These are phyloP conservation scores for Amphipyra berbera DNA, from an alignment of 2,888 invertebrate genomes.

Conservation along the genomic window DNA sequence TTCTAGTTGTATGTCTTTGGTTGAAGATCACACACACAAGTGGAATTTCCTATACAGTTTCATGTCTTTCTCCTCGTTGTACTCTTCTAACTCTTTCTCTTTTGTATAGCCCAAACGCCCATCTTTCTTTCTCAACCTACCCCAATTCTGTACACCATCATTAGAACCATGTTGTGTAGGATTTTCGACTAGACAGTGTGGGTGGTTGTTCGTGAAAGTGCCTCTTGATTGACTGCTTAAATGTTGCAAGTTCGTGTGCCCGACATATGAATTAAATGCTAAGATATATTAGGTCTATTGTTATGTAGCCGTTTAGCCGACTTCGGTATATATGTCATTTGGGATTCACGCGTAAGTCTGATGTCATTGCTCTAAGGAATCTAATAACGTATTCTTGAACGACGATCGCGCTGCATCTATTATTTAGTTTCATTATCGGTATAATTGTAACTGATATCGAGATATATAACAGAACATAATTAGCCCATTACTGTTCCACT, in stretches of 20 bases:
- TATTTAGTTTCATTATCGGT: background rate
- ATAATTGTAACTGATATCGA: too few relatives aligned
- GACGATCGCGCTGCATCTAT: background rate
- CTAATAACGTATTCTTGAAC: slow-evolving; percentile 36
- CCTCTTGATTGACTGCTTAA: slow-evolving; percentile 53
- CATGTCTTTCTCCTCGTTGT: background rate
- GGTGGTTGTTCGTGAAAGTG: slow-evolving; percentile 60
- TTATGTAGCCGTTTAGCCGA: slow-evolving; percentile 31
- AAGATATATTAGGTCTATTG: slow-evolving; percentile 38
- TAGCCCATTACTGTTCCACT: too few relatives aligned
- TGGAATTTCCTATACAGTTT: too few relatives aligned
- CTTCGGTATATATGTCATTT: slow-evolving; percentile 23
- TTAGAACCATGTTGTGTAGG: slow-evolving; percentile 56
- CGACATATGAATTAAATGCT: slow-evolving; percentile 50
- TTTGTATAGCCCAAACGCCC: background rate
- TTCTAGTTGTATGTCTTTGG: too few relatives aligned
- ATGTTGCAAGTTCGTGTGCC: slow-evolving; percentile 59
- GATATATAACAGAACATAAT: too few relatives aligned
- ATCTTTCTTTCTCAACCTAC: slow-evolving; percentile 23
- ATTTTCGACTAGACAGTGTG: slow-evolving; percentile 62
- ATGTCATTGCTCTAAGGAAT: slow-evolving; percentile 18
- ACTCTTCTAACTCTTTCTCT: background rate
- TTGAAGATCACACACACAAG: background rate
- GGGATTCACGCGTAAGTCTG: slow-evolving; percentile 39
- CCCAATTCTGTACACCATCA: slow-evolving; percentile 40